phyloP scores from a whole-genome alignment of 2,888 invertebrate genomes.

The Drosophila bunnanda region DNA sequence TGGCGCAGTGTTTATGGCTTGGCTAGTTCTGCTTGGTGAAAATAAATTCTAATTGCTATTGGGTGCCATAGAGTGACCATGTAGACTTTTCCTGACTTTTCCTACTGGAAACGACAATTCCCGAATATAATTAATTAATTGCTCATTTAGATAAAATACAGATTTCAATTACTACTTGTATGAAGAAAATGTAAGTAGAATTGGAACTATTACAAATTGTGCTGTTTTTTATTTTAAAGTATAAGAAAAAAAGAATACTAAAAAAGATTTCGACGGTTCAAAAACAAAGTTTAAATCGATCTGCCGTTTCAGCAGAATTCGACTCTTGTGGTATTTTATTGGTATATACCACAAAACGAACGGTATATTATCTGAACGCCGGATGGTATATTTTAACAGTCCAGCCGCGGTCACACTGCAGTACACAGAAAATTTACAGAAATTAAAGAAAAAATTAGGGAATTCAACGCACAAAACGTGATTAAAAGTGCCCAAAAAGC shows the following conservation, averaged over 20 bases:
- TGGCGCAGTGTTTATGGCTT: constrained; percentile 30
- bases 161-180: neutral
- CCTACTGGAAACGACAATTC: too few species aligned
- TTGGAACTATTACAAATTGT: neutral
- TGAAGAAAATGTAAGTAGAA: too few species aligned
- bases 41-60: constrained; percentile 21
- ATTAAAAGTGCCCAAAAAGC: constrained; percentile 35
- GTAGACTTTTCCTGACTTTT: too few species aligned
- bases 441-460: constrained; percentile 57
- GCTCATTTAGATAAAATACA: too few species aligned
- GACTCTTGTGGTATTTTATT: too few species aligned
- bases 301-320: neutral
- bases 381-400: constrained; percentile 15
- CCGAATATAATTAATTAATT: too few species aligned
- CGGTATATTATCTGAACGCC: neutral
- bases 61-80: constrained; percentile 19
- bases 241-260: neutral
- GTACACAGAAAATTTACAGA: constrained; percentile 71
- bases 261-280: too few species aligned
- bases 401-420: constrained; percentile 41
- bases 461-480: constrained; percentile 71
- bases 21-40: constrained; percentile 26
- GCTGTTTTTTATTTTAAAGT: neutral
- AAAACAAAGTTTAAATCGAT: too few species aligned
- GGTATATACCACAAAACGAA: neutral